Evolutionary conservation across 2,888 invertebrate genomes (phyloP), one percentile per base, ranked within the genome.

Genomic region (Ophion slaviceki): DNA sequence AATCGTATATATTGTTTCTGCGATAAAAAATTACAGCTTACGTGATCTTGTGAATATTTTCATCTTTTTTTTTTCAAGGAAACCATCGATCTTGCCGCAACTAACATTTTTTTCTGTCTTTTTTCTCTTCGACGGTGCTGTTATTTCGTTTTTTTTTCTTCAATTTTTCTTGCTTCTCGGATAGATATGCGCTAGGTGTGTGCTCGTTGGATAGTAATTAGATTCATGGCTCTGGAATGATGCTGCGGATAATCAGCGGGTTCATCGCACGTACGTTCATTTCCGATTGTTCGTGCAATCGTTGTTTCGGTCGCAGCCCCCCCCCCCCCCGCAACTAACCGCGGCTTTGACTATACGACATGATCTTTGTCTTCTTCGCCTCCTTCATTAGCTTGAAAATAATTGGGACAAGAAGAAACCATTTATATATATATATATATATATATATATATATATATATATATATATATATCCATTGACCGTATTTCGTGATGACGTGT

Each of bases 21-120:
- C 82, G 82, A 84, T 82, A 85, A 82, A 88, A 88, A 84, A 87
- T 86, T 85, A 83, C 86, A 87, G 82, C 82, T 84, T 66, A 85
- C 85, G 82, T 78, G 40, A 81, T 80, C 81, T 75, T 64, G 79
- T 71, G 68, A 74, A 78, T 81, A 79, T 70, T 68, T 74, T 68
- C 45, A 76, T n/a, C 75, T 66, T 45, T 61, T 36, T 28, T 47
- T 45, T 8, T 4, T 32, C 32, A 32, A 32, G 59, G 76, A 66
- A 66, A 67, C n/a, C 67, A 64, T 76, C 24, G 36, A 71, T 85
- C 68, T 68, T 70, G 62, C 79, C 61, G 77, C 61, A 80, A 82
- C 81, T 82, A 72, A 20, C 70, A 62, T 20, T 62, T 62, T 61
- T 79, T 53, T 79, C 24, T 17, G 47, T 20, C 20, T 11, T 77